phyloP scores from a whole-genome alignment of 2,888 invertebrate species.

The Halictus quadricinctus region DNA sequence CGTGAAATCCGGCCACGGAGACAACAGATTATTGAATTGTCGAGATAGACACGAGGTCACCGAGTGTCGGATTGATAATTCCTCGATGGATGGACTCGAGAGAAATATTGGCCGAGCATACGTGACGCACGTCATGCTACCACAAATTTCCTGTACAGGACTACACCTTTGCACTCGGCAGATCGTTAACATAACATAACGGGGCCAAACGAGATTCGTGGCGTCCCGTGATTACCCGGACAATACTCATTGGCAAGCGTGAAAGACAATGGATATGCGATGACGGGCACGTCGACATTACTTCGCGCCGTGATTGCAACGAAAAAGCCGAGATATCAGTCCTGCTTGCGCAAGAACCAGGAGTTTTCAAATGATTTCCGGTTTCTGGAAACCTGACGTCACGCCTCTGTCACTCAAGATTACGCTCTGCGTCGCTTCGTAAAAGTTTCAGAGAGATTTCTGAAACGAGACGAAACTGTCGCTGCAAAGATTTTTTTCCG shows the following conservation, averaged over 20 bases:
- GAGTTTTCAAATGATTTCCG: constrained; percentile 1
- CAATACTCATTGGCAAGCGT: constrained; percentile 20
- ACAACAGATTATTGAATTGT: constrained; percentile 14
- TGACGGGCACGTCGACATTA: background rate
- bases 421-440: background rate
- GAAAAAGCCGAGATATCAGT: constrained; percentile 1
- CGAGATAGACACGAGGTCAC: constrained; percentile 40
- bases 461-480: background rate
- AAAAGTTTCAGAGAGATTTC: background rate
- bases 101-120: constrained; percentile 32
- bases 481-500: background rate
- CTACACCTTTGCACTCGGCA: constrained; percentile 19
- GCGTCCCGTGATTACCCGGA: background rate
- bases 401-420: background rate
- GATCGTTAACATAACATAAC: background rate
- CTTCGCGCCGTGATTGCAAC: background rate
- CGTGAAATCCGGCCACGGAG: background rate
- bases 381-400: background rate
- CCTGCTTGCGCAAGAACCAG: background rate
- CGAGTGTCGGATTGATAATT: constrained; percentile 29
- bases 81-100: background rate
- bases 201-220: background rate
- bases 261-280: constrained; percentile 20
- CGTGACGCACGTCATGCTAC: constrained; percentile 41
- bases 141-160: constrained; percentile 26